These are phyloP conservation scores for Solea solea DNA, from an alignment of 2,113 vertebrate species.

Conservation along the genomic window DNA sequence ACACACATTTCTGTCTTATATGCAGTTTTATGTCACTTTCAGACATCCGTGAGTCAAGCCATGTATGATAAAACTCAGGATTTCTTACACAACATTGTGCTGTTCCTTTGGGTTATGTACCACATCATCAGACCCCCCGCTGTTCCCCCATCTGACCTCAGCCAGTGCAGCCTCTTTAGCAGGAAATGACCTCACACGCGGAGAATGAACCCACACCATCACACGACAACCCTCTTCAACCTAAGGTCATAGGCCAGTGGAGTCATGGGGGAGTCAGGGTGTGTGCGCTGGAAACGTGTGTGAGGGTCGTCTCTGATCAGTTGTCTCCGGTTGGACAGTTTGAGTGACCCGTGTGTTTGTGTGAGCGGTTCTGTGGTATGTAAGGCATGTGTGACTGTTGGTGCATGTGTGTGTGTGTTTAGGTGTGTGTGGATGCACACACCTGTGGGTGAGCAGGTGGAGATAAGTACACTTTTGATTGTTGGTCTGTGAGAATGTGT, in stretches of 20 bases:
- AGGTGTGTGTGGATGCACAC: background rate
- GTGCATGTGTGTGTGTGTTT: background rate
- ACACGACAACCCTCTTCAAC: slow-evolving; percentile 60
- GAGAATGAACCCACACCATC: slow-evolving; percentile 63
- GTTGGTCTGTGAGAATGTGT: slow-evolving; percentile 3
- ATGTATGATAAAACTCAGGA: background rate
- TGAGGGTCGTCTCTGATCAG: slow-evolving; percentile 62
- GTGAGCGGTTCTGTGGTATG: slow-evolving; percentile 48
- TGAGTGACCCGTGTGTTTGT: slow-evolving; percentile 46
- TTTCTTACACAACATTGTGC: slow-evolving; percentile 20
- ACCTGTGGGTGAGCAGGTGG: background rate
- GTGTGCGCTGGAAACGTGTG: slow-evolving; percentile 58
- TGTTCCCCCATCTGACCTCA: slow-evolving; percentile 47
- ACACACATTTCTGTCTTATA: background rate
- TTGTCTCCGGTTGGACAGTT: slow-evolving; percentile 59
- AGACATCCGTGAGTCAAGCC: background rate
- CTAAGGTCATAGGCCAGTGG: slow-evolving; percentile 51
- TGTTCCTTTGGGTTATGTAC: background rate
- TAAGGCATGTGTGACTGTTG: slow-evolving; percentile 45
- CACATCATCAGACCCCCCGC: slow-evolving; percentile 23
- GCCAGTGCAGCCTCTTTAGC: slow-evolving; percentile 35
- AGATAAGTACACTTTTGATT: slow-evolving; percentile 41
- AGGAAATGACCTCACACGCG: slow-evolving; percentile 74
- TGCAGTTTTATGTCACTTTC: no score
- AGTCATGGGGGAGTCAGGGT: slow-evolving; percentile 62